Base-by-base conservation (phyloP, 2,888 invertebrate genomes). In the Andrena marginata region DNA sequence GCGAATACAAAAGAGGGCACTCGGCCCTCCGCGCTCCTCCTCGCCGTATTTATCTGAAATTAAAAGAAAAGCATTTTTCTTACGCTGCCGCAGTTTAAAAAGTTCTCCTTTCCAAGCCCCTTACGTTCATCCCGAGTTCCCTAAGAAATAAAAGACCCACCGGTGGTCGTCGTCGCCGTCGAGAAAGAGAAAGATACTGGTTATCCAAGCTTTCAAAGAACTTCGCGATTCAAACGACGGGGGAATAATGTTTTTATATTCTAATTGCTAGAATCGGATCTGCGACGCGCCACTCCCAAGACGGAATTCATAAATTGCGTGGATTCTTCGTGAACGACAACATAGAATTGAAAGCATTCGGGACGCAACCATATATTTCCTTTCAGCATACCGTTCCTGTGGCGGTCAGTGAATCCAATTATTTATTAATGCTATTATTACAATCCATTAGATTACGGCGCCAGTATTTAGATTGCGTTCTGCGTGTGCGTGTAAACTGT, bases 231-330 rank as follows among this genome's bases (percentile, higher is more conserved):
- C 90, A 91, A 91, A 92, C 89, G 89, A 89, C 87, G 88, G 89
- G 35, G 42, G 91, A 91, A 92, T 91, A 91, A 92, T 92, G 92
- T 93, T 92, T 92, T 92, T 91, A 89, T 90, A 91, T 88, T 90
- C 90, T 91, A 89, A 87, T 82, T 82, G 86, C 60, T 74, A 49
- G 76, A 67, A 85, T 78, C 73, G 68, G 68, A 76, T 81, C 82
- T 59, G 54, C 62, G n/a, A 31, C 48, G 68, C 56, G 48, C 65
- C 48, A 83, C 68, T 70, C 54, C 29, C 26, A 1, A 29, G 4
- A 49, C 42, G 5, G 48, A 76, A 69, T 67, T 75, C 73, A 65
- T 31, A 49, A 77, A 65, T 77, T 20, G 13, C 16, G 35, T 10
- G 29, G 35, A 6, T 10, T 29, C 33, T 13, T 6, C 63, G 63